Evolutionary conservation across 1,140 invertebrate species (phyloP).

Genomic region (Drosophila neocordata): DNA sequence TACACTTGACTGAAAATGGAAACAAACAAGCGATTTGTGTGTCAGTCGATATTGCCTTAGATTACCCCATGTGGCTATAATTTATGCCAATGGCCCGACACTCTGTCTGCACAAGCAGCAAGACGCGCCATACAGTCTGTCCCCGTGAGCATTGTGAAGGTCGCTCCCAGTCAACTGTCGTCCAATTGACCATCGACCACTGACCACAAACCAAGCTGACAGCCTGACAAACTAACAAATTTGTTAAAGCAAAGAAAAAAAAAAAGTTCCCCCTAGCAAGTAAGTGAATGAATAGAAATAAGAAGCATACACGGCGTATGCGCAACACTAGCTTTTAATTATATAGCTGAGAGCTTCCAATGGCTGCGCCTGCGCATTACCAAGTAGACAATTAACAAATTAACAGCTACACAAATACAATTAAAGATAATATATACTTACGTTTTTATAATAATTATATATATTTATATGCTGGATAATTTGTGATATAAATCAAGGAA

Average conservation of each 20-base stretch:
- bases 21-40: conserved; percentile 71
- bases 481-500: neutral
- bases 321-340: conserved; percentile 63
- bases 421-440: neutral
- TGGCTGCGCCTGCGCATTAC: conserved; percentile 40
- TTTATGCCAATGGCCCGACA: conserved; percentile 75
- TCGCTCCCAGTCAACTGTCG: conserved; percentile 25
- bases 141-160: conserved; percentile 58
- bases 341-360: conserved; percentile 15
- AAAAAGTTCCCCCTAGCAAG: conserved; percentile 8
- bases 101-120: conserved; percentile 55
- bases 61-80: conserved; percentile 62
- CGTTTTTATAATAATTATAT: neutral
- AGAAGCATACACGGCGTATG: conserved; percentile 55
- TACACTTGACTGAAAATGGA: conserved; percentile 58
- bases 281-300: too few relatives aligned
- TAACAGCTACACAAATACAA: conserved; percentile 16
- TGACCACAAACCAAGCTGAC: conserved; percentile 31
- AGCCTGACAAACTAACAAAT: conserved; percentile 5
- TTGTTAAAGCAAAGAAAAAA: too few relatives aligned
- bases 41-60: conserved; percentile 68
- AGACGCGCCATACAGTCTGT: conserved; percentile 67
- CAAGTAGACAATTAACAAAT: conserved; percentile 51
- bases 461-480: neutral
- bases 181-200: neutral